Evolutionary conservation across 2,888 invertebrate genomes (phyloP).

Genomic region (Hydrotaea diabolus): DNA sequence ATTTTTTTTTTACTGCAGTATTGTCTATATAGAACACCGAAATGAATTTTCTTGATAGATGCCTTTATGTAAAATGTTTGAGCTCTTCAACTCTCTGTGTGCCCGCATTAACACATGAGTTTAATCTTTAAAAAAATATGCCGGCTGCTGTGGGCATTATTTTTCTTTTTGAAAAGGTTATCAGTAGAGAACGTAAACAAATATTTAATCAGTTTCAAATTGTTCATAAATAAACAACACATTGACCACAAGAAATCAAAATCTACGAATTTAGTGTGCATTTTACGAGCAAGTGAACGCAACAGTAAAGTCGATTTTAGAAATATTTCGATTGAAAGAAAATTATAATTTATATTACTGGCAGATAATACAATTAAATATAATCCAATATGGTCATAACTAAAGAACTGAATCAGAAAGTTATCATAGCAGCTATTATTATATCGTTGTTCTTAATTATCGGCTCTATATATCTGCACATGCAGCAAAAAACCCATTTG

Average conservation of each 20-base stretch:
- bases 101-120: neutral
- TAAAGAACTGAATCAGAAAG: slow-evolving; percentile 60
- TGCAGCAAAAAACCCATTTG: slow-evolving; percentile 71
- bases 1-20: too few species aligned
- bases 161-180: slow-evolving; percentile 53
- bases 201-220: slow-evolving; percentile 49
- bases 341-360: neutral
- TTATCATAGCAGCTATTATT: slow-evolving; percentile 70
- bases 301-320: neutral
- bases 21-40: too few species aligned
- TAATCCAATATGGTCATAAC: slow-evolving; percentile 35
- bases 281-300: neutral
- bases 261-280: neutral
- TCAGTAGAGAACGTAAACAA: slow-evolving; percentile 35
- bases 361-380: neutral
- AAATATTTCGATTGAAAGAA: neutral
- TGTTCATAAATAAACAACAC: neutral
- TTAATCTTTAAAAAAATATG: slow-evolving; percentile 34
- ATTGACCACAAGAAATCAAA: slow-evolving; percentile 1
- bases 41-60: too few species aligned
- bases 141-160: neutral
- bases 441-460: slow-evolving; percentile 72
- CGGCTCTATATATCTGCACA: slow-evolving; percentile 74
- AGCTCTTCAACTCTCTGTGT: too few species aligned
- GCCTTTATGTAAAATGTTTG: too few species aligned